Evolutionary conservation across 2,113 vertebrate genomes (phyloP).

Genomic region (Bambusicola thoracicus): DNA sequence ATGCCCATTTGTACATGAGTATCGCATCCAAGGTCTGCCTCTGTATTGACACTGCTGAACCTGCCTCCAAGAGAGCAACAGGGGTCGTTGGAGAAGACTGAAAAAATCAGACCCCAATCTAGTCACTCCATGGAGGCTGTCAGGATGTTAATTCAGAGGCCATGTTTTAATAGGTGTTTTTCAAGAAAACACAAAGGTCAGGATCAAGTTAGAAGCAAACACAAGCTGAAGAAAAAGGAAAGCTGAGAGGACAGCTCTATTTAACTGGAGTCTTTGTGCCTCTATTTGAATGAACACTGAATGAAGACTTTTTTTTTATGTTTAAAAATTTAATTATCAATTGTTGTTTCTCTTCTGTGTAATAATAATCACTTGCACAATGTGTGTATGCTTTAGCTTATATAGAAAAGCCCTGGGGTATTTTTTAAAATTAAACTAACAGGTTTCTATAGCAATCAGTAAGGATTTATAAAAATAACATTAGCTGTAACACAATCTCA

Average conservation of each 20-base stretch:
- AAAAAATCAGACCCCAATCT: not conserved
- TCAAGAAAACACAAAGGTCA: not conserved
- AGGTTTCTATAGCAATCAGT: not conserved
- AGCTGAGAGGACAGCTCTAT: not conserved
- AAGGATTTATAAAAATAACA: not conserved
- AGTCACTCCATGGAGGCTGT: not conserved
- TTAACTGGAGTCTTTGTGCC: not conserved
- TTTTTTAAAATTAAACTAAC: not conserved
- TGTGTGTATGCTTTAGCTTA: not conserved
- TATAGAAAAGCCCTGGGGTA: not conserved
- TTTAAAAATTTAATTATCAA: not conserved
- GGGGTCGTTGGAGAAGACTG: not conserved
- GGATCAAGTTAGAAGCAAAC: not conserved
- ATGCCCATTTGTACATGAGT: rapidly evolving
- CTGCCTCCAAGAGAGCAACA: not conserved
- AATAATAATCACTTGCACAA: not conserved
- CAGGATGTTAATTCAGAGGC: not conserved
- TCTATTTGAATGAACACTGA: not conserved
- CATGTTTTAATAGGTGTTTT: not conserved
- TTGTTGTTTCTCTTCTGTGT: not conserved
- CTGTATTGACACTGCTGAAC: not conserved
- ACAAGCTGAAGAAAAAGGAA: not conserved
- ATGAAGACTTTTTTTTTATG: not conserved
- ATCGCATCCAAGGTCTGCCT: rapidly evolving
- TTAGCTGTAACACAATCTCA: not conserved